Conservation (phyloP, 2,888 invertebrate genomes). For the Branchellion lobata region DNA sequence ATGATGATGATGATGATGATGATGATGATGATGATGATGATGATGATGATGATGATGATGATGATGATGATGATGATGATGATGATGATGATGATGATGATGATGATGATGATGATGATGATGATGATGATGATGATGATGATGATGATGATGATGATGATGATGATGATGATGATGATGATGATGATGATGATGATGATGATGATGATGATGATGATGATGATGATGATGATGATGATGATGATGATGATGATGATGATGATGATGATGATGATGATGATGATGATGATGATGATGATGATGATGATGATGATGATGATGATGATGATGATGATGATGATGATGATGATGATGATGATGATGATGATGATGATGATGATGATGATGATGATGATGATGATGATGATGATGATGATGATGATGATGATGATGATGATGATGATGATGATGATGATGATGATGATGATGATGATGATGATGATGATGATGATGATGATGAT, state of each 20-base stretch:
- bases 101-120: conserved; percentile 35
- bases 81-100: conserved; percentile 31
- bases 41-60: conserved; percentile 43
- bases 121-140: conserved; percentile 33
- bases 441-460: conserved; percentile 7
- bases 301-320: conserved; percentile 60
- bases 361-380: conserved; percentile 12
- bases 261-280: conserved; percentile 36
- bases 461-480: neutral
- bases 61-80: conserved; percentile 60
- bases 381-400: neutral
- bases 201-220: conserved; percentile 38
- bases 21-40: conserved; percentile 36
- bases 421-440: neutral
- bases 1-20: conserved; percentile 30
- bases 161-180: conserved; percentile 32
- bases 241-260: conserved; percentile 31
- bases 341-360: conserved; percentile 22
- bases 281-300: conserved; percentile 37
- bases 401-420: neutral
- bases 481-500: too few relatives aligned
- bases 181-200: conserved; percentile 33
- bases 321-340: neutral
- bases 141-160: conserved; percentile 38
- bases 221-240: conserved; percentile 35